A percentile compares a stretch with the other conserved stretches of the same genome.
Evolutionary conservation across 2,888 invertebrate species (phyloP).

Genomic region (Calameuta filiformis): DNA sequence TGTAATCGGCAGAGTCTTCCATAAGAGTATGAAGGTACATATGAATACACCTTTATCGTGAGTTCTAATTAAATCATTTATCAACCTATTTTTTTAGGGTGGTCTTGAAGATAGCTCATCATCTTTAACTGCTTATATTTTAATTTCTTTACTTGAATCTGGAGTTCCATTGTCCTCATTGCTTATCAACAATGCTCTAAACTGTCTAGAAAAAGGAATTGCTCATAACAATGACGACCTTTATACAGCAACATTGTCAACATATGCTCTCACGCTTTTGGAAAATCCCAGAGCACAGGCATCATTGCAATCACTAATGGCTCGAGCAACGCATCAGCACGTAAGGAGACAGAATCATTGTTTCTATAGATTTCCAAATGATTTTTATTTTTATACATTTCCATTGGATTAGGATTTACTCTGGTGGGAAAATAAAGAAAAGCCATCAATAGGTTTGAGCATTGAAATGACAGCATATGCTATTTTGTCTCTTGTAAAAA

Average conservation of each 20-base stretch:
- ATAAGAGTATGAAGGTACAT: slow-evolving; percentile 69
- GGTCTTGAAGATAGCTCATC: slow-evolving; percentile 65
- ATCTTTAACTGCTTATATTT: slow-evolving; percentile 77
- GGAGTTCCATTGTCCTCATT: slow-evolving; percentile 67
- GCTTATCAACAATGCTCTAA: slow-evolving; percentile 70
- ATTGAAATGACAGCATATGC: slow-evolving; percentile 79
- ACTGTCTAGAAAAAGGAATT: slow-evolving; percentile 69
- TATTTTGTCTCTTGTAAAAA: slow-evolving; percentile 70
- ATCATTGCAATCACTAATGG: slow-evolving; percentile 64
- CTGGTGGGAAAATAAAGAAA: slow-evolving; percentile 69
- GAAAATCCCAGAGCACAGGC: slow-evolving; percentile 66
- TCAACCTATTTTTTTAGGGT: slow-evolving; percentile 38
- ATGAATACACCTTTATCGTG: background rate
- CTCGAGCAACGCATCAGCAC: slow-evolving; percentile 61
- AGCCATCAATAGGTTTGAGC: slow-evolving; percentile 70
- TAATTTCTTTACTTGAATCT: slow-evolving; percentile 75
- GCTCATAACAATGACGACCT: slow-evolving; percentile 45
- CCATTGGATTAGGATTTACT: slow-evolving; percentile 58
- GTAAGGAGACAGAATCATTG: slow-evolving; percentile 31
- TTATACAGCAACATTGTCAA: slow-evolving; percentile 69
- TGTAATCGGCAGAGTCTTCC: slow-evolving; percentile 75
- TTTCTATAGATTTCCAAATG: background rate
- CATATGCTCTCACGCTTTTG: slow-evolving; percentile 68
- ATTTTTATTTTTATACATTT: slow-evolving; percentile 8
- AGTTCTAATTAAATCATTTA: slow-evolving; percentile 7